Conservation (phyloP, 92 coral and sea anemone genomes). For the Palythoa heliodiscus region DNA sequence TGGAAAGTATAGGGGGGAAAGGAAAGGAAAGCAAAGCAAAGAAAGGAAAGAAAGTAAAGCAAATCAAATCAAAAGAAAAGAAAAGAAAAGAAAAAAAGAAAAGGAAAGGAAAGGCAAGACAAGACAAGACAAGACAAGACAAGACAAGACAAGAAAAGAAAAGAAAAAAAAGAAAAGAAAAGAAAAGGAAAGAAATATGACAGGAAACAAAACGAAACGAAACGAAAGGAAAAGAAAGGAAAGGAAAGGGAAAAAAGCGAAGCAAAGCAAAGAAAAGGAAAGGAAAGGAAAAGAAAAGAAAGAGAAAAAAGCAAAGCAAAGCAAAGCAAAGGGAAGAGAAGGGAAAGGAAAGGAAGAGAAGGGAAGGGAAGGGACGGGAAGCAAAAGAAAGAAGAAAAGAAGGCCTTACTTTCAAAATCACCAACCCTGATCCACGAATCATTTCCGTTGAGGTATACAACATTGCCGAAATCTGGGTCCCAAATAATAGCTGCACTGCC, state of each 20-base stretch:
- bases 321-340: not conserved
- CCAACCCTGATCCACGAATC: slow-evolving; percentile 79
- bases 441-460: slow-evolving; percentile 62
- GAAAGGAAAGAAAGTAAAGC: not conserved
- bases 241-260: not conserved
- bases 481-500: slow-evolving; percentile 58
- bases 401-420: slow-evolving; percentile 71
- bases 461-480: slow-evolving; percentile 68
- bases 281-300: no score
- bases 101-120: not conserved
- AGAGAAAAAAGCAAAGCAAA: no score
- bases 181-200: not conserved
- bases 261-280: no score
- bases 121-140: not conserved
- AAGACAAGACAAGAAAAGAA: not conserved
- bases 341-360: not conserved
- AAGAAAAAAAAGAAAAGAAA: not conserved
- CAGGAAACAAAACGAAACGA: not conserved
- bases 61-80: no score
- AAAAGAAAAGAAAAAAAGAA: not conserved
- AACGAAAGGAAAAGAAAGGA: not conserved
- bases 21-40: not conserved
- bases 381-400: not conserved
- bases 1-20: not conserved
- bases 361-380: not conserved